These are phyloP conservation scores for Grus americana DNA, from an alignment of 2,113 vertebrate genomes.

Conservation along the genomic window DNA sequence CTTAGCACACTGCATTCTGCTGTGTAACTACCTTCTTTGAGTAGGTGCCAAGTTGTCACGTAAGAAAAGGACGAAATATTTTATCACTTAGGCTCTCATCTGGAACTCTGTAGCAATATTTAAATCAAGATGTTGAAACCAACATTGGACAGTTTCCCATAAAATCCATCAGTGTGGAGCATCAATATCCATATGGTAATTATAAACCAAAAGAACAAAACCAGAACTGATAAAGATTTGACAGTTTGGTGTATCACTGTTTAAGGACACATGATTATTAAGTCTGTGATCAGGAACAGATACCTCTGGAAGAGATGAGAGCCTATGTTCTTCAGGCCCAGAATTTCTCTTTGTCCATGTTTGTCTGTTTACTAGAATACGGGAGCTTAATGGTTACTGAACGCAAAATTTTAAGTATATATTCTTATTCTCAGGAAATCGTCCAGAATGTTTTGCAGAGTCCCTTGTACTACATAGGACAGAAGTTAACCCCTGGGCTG, in stretches of 20 bases:
- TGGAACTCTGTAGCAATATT: not conserved
- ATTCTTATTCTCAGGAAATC: not conserved
- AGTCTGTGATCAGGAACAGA: not conserved
- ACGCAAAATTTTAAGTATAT: not conserved
- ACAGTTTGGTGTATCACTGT: not conserved
- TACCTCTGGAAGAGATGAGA: not conserved
- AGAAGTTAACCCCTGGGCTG: not conserved
- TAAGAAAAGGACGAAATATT: not conserved
- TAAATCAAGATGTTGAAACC: not conserved
- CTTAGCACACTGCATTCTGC: not conserved
- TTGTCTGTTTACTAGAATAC: not conserved
- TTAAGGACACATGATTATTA: not conserved
- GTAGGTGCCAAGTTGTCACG: not conserved
- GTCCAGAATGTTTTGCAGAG: not conserved
- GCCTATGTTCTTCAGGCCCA: not conserved
- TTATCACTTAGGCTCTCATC: not conserved
- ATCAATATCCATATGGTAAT: not conserved
- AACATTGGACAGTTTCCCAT: not conserved
- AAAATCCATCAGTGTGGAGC: not conserved
- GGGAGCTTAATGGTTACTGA: not conserved
- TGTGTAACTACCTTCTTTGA: not conserved
- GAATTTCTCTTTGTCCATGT: not conserved
- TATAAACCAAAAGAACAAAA: not conserved
- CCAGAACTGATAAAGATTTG: not conserved
- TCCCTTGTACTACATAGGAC: not conserved